Percentiles rank a stretch among this genome's conserved stretches.
These are phyloP conservation scores for Plemyria rubiginata DNA, from an alignment of 2,888 invertebrate genomes.

Conservation along the genomic window DNA sequence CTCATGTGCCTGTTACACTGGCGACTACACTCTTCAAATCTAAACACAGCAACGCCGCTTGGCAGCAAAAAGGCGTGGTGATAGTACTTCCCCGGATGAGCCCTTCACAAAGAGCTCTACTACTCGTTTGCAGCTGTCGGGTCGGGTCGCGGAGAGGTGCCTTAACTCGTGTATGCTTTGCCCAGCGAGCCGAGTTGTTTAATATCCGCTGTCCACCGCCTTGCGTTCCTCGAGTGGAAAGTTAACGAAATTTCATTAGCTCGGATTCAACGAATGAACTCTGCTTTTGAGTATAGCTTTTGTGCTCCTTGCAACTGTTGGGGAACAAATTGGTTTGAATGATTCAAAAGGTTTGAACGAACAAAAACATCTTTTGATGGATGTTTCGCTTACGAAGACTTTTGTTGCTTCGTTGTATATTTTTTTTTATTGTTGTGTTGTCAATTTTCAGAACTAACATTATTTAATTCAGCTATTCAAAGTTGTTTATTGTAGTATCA, in stretches of 20 bases:
- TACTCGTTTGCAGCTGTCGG: no score
- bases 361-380: background rate
- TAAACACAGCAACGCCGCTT: no score
- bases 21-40: no score
- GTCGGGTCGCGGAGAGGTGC: background rate
- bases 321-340: conserved; percentile 3
- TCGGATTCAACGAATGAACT: conserved; percentile 14
- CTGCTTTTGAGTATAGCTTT: conserved; percentile 6
- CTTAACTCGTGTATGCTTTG: conserved; percentile 19
- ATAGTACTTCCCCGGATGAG: no score
- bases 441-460: background rate
- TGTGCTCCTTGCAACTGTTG: background rate
- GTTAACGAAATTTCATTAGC: conserved; percentile 23
- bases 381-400: background rate
- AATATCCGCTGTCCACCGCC: conserved; percentile 51
- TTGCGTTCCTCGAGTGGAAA: conserved; percentile 13
- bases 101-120: no score
- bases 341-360: background rate
- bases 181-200: conserved; percentile 46
- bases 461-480: no score
- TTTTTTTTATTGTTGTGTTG: background rate
- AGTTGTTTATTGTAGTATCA: no score
- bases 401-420: background rate
- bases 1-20: no score
- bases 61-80: no score